These are phyloP conservation scores for Tachystola acroxantha DNA, from an alignment of 2,888 invertebrate genomes.

Conservation along the genomic window DNA sequence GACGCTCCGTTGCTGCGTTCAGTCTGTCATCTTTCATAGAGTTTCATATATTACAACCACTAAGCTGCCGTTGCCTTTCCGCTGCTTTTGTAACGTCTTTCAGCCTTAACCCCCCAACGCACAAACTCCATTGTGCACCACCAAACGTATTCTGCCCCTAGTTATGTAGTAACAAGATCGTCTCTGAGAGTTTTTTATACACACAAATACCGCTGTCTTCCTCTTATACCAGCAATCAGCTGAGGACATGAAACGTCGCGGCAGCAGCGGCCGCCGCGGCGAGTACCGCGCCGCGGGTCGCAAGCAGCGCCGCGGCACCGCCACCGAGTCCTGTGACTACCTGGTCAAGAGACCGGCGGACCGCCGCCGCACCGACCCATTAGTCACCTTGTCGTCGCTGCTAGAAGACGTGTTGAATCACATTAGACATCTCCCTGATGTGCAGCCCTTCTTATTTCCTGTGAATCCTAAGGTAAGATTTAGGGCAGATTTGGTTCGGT, in stretches of 20 bases:
- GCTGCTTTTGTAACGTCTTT: too few species aligned
- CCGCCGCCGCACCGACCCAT: constrained; percentile 95
- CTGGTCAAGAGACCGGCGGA: constrained; percentile 92
- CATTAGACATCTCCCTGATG: constrained; percentile 94
- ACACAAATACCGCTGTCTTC: too few species aligned
- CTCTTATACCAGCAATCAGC: constrained; percentile 84
- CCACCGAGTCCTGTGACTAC: constrained; percentile 84
- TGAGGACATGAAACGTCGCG: constrained; percentile 89
- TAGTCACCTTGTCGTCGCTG: constrained; percentile 95
- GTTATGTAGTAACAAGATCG: too few species aligned
- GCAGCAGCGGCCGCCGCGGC: constrained; percentile 86
- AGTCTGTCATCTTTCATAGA: too few species aligned
- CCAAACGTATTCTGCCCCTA: too few species aligned
- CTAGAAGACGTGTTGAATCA: constrained; percentile 95
- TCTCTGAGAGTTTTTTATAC: too few species aligned
- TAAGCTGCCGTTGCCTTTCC: too few species aligned
- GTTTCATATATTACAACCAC: too few species aligned
- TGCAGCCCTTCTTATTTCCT: constrained; percentile 94
- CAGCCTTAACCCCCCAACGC: too few species aligned
- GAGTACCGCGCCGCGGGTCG: constrained; percentile 56
- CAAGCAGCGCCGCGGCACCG: constrained; percentile 48
- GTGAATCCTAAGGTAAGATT: constrained; percentile 94
- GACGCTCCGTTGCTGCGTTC: too few species aligned
- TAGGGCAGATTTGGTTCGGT: too few species aligned
- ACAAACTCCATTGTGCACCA: too few species aligned